Percentiles rank a stretch among this genome's conserved stretches.
Conservation (phyloP, 2,888 invertebrate genomes). For the Thera obeliscata region DNA sequence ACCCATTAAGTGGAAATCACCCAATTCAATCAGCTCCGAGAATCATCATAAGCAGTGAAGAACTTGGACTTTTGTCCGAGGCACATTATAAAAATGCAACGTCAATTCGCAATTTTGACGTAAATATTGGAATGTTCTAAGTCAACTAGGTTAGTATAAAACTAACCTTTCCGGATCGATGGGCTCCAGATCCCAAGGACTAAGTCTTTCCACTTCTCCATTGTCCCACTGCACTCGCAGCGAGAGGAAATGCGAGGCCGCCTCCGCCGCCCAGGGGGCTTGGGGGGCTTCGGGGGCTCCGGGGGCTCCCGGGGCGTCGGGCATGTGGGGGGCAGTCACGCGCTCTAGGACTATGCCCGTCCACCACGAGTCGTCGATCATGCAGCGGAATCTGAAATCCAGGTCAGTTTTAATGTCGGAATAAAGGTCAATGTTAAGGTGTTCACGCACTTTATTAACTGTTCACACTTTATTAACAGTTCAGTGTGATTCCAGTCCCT, state of each 20-base stretch:
- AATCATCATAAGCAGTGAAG: too few relatives aligned
- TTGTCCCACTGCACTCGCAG: constrained; percentile 94
- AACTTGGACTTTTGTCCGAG: too few relatives aligned
- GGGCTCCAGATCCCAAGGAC: constrained; percentile 99
- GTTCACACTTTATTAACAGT: too few relatives aligned
- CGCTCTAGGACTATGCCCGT: constrained; percentile 86
- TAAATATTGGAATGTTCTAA: too few relatives aligned
- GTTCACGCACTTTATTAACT: too few relatives aligned
- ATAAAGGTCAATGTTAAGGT: too few relatives aligned
- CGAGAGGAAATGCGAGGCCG: constrained; percentile 64
- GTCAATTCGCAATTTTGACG: too few relatives aligned
- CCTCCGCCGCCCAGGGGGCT: constrained; percentile 47
- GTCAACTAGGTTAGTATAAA: not conserved
- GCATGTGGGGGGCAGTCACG: constrained; percentile 22
- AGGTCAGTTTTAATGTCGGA: too few relatives aligned
- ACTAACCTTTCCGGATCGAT: constrained; percentile 87
- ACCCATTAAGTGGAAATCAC: too few relatives aligned
- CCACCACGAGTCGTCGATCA: constrained; percentile 99
- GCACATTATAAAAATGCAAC: too few relatives aligned
- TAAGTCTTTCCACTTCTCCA: constrained; percentile 94
- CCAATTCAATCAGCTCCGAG: too few relatives aligned
- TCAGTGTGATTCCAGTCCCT: too few relatives aligned
- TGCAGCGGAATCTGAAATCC: constrained; percentile 88
- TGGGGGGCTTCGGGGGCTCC: constrained; percentile 15
- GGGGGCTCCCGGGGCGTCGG: constrained; percentile 22